Base-by-base conservation (phyloP, 2,888 invertebrate genomes). In the Mycalesis mineus region DNA sequence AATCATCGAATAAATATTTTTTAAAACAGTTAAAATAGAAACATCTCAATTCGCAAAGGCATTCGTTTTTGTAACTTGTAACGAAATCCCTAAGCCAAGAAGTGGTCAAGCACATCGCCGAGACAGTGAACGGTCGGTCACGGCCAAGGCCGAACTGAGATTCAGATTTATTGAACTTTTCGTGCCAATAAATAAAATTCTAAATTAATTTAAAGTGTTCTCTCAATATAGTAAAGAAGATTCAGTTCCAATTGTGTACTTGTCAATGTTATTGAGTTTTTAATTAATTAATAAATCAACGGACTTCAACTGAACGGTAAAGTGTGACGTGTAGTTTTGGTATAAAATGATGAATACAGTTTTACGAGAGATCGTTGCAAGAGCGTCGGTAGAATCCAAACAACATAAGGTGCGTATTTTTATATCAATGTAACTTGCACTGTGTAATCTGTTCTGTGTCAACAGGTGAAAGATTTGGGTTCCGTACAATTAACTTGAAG, bases 41-140 rank as follows among this genome's bases (percentile, higher is more conserved):
- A 41, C 40, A 36, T 40, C 8, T 49, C 8, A 14, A 40, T 55
- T 62, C 17, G 47, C 60, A 49, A 56, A 61, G 47, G 54, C 41
- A 29, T 37, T 62, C 66, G 65, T 65, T 66, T 61, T 70, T 78
- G 69, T 76, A 69, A 70, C 64, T 69, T 66, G 60, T 66, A 64
- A 62, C 62, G 64, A 65, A 69, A 69, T 66, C 68, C 57, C 44
- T 48, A 57, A 57, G 49, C 44, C 45, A 60, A 57, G 49, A 57
- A 71, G 73, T 81, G 77, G 70, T 83, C 81, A 83, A 77, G 77
- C 84, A 81, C 70, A 78, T 72, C 80, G 71, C 63, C 67, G 65
- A 68, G 76, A 75, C 83, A 85, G 86, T 86, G 84, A 87, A 84
- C 80, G 85, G 77, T 69, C 84, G 83, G 83, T 88, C 85, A 88